A percentile compares a stretch with the other conserved stretches of the same genome.
Evolutionary conservation across 2,888 invertebrate species (phyloP).

Genomic region (Drosophila mettleri): DNA sequence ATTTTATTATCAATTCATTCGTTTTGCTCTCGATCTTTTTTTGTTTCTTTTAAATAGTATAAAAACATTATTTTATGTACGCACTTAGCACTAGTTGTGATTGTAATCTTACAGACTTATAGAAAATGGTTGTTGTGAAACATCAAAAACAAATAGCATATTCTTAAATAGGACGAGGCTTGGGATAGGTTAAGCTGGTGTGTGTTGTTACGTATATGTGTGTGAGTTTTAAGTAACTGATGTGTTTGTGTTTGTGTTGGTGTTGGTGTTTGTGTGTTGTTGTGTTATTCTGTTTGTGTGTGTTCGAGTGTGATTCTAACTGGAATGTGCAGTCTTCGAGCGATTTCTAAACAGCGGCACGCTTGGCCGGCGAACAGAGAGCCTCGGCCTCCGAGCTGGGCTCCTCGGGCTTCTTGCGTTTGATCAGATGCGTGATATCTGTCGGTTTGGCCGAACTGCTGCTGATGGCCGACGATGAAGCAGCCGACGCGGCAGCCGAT

Average conservation of each 20-base stretch:
- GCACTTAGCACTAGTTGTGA: constrained; percentile 79
- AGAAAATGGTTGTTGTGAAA: constrained; percentile 59
- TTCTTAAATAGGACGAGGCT: constrained; percentile 45
- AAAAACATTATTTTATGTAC: constrained; percentile 63
- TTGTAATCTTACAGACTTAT: constrained; percentile 77
- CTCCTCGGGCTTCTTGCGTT: constrained; percentile 89
- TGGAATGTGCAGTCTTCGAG: constrained; percentile 67
- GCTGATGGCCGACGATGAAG: constrained; percentile 81
- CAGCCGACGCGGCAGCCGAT: constrained; percentile 47
- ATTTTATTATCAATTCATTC: constrained; percentile 45
- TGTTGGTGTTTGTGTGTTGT: constrained; percentile 18
- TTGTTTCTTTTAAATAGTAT: constrained; percentile 56
- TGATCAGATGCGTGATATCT: constrained; percentile 93
- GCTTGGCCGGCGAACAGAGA: constrained; percentile 87
- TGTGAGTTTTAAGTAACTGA: constrained; percentile 53
- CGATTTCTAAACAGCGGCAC: constrained; percentile 84
- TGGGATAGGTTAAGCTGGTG: constrained; percentile 23
- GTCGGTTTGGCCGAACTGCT: constrained; percentile 87
- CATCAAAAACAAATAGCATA: constrained; percentile 50
- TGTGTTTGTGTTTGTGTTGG: constrained; percentile 26
- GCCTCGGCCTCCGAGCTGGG: constrained; percentile 85
- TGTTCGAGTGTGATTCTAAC: constrained; percentile 38
- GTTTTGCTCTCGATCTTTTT: constrained; percentile 15
- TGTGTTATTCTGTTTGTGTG: too few species aligned
- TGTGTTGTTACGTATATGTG: constrained; percentile 36